These are phyloP conservation scores for Halcyon leucocephala DNA, from an alignment of 2,797 vertebrate species.

Conservation along the genomic window DNA sequence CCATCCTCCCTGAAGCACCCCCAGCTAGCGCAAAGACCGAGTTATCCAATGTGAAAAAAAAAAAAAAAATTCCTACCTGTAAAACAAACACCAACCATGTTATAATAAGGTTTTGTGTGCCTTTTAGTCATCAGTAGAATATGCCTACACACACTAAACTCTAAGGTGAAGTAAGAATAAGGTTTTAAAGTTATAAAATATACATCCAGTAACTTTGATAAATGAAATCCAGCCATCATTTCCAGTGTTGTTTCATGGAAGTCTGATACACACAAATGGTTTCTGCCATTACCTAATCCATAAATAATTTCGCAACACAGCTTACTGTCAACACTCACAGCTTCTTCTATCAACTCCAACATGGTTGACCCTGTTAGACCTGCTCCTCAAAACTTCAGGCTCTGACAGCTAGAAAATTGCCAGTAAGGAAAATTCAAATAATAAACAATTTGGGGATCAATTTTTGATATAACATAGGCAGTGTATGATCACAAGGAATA, in stretches of 20 bases:
- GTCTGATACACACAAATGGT: not conserved
- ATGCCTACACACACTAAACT: not conserved
- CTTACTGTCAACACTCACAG: not conserved
- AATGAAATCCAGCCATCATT: not conserved
- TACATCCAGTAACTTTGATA: not conserved
- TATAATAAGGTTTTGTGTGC: not conserved
- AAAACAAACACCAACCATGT: not conserved
- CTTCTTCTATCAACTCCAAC: not conserved
- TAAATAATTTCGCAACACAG: not conserved
- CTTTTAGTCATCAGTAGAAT: not conserved
- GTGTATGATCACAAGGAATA: not conserved
- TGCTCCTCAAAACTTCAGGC: not conserved
- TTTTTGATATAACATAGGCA: accelerated
- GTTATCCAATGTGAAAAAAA: not conserved
- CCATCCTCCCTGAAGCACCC: not conserved
- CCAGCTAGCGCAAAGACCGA: not conserved
- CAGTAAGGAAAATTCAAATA: not conserved
- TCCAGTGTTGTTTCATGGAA: not conserved
- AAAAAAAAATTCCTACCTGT: not conserved
- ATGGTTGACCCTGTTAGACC: not conserved
- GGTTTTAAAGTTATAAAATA: not conserved
- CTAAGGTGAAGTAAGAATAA: not conserved
- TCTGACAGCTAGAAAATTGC: not conserved
- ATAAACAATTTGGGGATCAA: not conserved
- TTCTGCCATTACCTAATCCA: not conserved